A percentile compares a stretch with the other conserved stretches of the same genome.
Evolutionary conservation across 1,140 invertebrate species (phyloP).

Genomic region (Drosophila virilis): DNA sequence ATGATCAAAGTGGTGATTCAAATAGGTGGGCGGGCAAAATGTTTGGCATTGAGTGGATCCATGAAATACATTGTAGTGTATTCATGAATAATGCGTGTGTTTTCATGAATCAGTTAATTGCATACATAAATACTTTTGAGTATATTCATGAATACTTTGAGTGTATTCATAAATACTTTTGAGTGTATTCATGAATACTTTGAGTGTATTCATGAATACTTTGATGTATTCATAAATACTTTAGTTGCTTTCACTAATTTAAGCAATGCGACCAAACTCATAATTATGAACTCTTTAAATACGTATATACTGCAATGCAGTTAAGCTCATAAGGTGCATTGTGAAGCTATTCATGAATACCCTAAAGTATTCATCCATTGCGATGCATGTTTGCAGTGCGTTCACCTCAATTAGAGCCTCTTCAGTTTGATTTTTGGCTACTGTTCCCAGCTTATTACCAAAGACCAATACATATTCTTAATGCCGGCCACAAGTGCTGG

Average conservation of each 20-base stretch:
- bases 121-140: conserved; percentile 2
- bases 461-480: conserved; percentile 2
- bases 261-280: not conserved
- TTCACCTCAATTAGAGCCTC: conserved; percentile 23
- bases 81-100: not conserved
- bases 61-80: conserved; percentile 2
- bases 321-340: not conserved
- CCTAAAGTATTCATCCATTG: not conserved
- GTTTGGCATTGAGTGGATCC: not conserved
- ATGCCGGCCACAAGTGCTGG: conserved; percentile 2
- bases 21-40: not conserved
- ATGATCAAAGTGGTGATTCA: too few relatives aligned
- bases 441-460: not conserved
- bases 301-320: too few relatives aligned
- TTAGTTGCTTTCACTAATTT: not conserved
- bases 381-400: not conserved
- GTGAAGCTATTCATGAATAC: not conserved
- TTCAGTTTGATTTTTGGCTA: not conserved
- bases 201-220: not conserved
- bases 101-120: not conserved
- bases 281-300: not conserved
- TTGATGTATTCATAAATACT: not conserved
- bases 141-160: conserved; percentile 4
- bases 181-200: conserved; percentile 9
- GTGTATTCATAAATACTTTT: not conserved